Evolutionary conservation across 2,888 invertebrate genomes (phyloP), one percentile per base, ranked within the genome.

Genomic region (Abrostola triplasia): DNA sequence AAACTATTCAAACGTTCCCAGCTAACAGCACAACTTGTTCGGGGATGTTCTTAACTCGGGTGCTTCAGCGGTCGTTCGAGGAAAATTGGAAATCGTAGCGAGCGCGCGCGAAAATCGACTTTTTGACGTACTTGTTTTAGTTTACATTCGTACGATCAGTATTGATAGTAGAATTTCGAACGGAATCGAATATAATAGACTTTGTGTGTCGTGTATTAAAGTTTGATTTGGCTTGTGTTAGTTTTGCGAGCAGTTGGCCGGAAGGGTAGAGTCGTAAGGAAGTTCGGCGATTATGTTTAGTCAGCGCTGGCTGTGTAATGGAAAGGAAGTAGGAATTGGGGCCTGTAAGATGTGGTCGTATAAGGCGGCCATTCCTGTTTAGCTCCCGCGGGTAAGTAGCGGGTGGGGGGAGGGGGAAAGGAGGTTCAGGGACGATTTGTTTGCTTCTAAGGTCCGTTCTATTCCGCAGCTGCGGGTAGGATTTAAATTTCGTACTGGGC

Each of bases 191-290:
- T 71, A 80, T 78, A 80, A 70, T 83, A 73, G 80, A 84, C 88
- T 85, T 81, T 87, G 82, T 84, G 74, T 67, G 67, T 73, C 67
- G 73, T 42, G 67, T n/a, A 52, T 68, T 90, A 89, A 81, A 85
- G 90, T 86, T 84, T 77, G 70, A 81, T 84, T 85, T 92, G 57
- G 83, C 73, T 69, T 82, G 85, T 42, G 66, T 71, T 64, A 50
- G 59, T 74, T 69, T 70, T 56, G 77, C 73, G 81, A 88, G 90
- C 88, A 86, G 90, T 89, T 90, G 81, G 84, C 89, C 92, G 93
- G 92, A 94, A 93, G 93, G 94, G 94, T 93, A 92, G 85, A 93
- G 91, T 92, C 94, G 94, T 94, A 94, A 94, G 94, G 94, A 94
- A 94, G 93, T 94, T 93, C 91, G 89, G 85, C 93, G 94, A 94